These are phyloP conservation scores for Linyphia triangularis DNA, from an alignment of 2,888 invertebrate genomes.

Conservation along the genomic window DNA sequence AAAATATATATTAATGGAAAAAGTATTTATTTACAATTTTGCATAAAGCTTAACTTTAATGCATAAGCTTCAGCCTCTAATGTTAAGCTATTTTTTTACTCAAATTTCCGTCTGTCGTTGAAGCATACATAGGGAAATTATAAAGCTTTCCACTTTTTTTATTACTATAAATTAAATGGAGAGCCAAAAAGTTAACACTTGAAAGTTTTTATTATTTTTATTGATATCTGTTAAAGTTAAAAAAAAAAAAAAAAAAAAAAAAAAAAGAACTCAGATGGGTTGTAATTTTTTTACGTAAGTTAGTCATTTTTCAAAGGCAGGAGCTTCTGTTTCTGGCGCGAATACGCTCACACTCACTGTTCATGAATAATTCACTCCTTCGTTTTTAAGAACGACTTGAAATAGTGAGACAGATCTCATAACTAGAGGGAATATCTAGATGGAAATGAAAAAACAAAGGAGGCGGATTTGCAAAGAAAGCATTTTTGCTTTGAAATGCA, in stretches of 20 bases:
- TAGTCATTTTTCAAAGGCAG: background rate
- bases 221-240: background rate
- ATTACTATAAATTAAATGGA: background rate
- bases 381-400: background rate
- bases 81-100: too few species aligned
- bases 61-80: too few species aligned
- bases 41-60: too few species aligned
- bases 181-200: background rate
- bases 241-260: background rate
- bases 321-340: background rate
- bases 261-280: background rate
- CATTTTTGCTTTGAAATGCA: background rate
- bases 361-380: constrained; percentile 27
- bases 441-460: background rate
- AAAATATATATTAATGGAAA: too few species aligned
- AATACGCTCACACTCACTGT: background rate
- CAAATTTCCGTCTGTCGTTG: background rate
- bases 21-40: too few species aligned
- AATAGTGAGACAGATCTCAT: background rate
- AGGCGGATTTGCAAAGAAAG: background rate
- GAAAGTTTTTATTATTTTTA: background rate
- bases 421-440: background rate
- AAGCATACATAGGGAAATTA: background rate
- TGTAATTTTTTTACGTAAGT: background rate
- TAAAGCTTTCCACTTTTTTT: background rate